phyloP scores from a whole-genome alignment of 2,113 vertebrate species.

The Gallinago jamesoni region DNA sequence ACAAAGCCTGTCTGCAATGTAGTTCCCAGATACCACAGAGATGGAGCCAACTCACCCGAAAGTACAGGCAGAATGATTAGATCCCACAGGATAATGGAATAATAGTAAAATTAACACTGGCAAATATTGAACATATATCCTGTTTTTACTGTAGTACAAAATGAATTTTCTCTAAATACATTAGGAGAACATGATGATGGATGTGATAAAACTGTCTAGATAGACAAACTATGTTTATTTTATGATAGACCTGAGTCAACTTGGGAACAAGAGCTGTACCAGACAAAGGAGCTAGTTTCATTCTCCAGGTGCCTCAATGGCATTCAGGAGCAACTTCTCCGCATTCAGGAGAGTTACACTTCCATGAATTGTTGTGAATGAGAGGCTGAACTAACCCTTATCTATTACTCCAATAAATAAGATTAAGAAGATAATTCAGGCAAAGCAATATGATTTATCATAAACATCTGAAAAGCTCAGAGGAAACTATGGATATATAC shows the following conservation, averaged over 20 bases:
- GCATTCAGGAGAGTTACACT: neutral
- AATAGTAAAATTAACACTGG: slow-evolving; percentile 26
- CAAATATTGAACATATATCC: neutral
- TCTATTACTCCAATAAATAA: neutral
- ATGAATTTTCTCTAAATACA: neutral
- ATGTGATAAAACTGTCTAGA: neutral
- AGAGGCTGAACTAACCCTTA: neutral
- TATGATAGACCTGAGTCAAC: neutral
- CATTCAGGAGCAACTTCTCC: neutral
- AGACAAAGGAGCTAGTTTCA: slow-evolving; percentile 13
- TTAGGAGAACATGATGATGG: neutral
- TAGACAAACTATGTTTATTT: neutral
- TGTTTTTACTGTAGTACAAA: neutral
- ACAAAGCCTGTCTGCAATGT: slow-evolving; percentile 55
- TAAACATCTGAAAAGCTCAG: neutral
- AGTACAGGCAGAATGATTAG: slow-evolving; percentile 28
- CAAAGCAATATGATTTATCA: neutral
- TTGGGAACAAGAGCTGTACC: neutral
- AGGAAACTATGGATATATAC: neutral
- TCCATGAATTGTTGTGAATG: neutral
- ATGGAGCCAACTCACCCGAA: slow-evolving; percentile 39
- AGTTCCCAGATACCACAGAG: slow-evolving; percentile 45
- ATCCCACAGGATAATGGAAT: slow-evolving; percentile 30
- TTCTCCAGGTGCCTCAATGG: neutral
- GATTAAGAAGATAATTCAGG: neutral